A percentile compares a stretch with the other conserved stretches of the same genome.
Evolutionary conservation across 2,113 vertebrate genomes (phyloP).

Genomic region (Anguilla rostrata): DNA sequence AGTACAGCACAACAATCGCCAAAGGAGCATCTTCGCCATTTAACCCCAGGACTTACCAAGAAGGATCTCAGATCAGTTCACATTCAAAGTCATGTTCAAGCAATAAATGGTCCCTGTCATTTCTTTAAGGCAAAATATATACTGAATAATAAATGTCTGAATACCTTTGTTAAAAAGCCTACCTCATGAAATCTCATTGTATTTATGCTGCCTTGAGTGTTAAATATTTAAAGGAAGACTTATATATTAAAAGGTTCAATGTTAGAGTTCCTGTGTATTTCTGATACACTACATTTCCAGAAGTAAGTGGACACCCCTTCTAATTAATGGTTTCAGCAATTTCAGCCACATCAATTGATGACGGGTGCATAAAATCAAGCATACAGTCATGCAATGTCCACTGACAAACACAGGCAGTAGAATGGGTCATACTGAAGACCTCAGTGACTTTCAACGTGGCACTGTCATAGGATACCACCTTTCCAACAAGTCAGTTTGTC

Average conservation of each 20-base stretch:
- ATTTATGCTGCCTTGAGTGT: neutral
- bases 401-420: no score
- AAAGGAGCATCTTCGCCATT: conserved; percentile 36
- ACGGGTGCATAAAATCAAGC: no score
- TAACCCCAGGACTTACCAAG: conserved; percentile 30
- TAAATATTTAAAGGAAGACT: neutral
- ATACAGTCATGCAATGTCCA: no score
- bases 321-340: no score
- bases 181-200: neutral
- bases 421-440: no score
- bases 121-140: neutral
- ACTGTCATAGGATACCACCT: no score
- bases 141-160: no score
- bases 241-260: neutral
- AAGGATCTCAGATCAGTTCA: neutral
- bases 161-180: no score
- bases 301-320: no score
- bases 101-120: neutral
- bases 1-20: conserved; percentile 29
- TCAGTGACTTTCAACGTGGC: no score
- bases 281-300: neutral
- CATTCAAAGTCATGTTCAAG: neutral
- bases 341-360: no score
- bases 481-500: no score
- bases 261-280: neutral